phyloP scores from a whole-genome alignment of 2,113 vertebrate genomes.

The Apteryx mantelli region DNA sequence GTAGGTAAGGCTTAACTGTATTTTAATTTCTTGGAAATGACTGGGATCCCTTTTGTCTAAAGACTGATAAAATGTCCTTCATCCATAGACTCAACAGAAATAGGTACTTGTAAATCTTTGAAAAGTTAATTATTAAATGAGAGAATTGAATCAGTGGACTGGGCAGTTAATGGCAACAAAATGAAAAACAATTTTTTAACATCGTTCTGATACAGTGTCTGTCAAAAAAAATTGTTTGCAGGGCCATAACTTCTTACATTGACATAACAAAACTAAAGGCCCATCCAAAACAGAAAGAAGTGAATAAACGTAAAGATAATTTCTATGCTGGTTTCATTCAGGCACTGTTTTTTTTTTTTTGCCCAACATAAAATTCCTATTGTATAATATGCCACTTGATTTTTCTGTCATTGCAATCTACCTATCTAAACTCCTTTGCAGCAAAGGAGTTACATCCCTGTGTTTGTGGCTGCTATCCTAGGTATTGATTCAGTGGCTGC shows the following conservation, averaged over 20 bases:
- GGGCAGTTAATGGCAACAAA: neutral
- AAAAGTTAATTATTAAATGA: neutral
- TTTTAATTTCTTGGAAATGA: neutral
- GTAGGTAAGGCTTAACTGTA: neutral
- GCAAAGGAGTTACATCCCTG: neutral
- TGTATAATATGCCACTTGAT: neutral
- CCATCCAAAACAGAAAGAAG: neutral
- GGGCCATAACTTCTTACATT: neutral
- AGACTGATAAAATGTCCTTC: neutral
- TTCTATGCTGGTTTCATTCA: too few species aligned
- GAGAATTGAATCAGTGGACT: neutral
- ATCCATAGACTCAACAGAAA: neutral
- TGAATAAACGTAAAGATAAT: neutral
- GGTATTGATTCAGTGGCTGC: neutral
- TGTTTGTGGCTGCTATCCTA: neutral
- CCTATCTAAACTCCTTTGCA: neutral
- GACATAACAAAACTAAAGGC: neutral
- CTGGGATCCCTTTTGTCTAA: neutral
- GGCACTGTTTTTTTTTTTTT: neutral
- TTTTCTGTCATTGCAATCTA: neutral
- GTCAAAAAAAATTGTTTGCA: neutral
- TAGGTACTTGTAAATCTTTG: neutral
- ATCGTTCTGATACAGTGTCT: neutral
- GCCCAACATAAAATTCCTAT: neutral
- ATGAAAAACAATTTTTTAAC: neutral